Conservation (phyloP, 2,113 vertebrate genomes). For the Rhea americana region DNA sequence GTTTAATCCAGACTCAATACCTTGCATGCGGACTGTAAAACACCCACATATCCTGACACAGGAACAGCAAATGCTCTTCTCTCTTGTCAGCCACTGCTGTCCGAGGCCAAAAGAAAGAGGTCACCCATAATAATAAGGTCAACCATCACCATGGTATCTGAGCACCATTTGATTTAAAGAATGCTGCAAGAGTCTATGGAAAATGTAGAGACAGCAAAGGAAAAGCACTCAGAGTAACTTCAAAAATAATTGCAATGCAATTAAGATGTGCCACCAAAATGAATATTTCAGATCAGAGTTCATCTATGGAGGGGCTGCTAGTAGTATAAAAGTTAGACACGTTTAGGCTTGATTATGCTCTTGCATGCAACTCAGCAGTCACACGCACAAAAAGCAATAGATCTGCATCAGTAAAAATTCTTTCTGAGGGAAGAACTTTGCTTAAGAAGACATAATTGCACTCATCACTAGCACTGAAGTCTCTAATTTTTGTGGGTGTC, state of each 20-base stretch:
- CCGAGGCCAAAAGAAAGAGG: slow-evolving; percentile 57
- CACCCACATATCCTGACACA: background rate
- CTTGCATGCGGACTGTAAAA: background rate
- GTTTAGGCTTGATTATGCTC: background rate
- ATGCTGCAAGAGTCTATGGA: slow-evolving; percentile 49
- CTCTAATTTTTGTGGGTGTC: background rate
- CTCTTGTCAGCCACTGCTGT: slow-evolving; percentile 48
- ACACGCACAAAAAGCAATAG: background rate
- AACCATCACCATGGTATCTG: slow-evolving; percentile 72
- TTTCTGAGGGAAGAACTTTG: background rate
- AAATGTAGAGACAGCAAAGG: slow-evolving; percentile 47
- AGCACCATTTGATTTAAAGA: slow-evolving; percentile 64
- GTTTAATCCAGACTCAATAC: background rate
- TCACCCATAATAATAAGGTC: slow-evolving; percentile 67
- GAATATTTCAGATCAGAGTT: slow-evolving; percentile 55
- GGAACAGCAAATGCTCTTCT: background rate
- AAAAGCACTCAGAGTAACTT: slow-evolving; percentile 58
- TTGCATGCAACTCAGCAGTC: background rate
- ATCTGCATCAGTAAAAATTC: background rate
- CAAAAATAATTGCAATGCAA: slow-evolving; percentile 66
- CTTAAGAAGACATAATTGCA: fast-evolving
- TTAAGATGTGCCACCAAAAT: slow-evolving; percentile 62
- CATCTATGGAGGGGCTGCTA: background rate
- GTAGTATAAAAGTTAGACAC: slow-evolving; percentile 11
- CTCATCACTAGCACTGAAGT: background rate